phyloP scores from a whole-genome alignment of 2,797 vertebrate species.

The Tauraco hartlaubi region DNA sequence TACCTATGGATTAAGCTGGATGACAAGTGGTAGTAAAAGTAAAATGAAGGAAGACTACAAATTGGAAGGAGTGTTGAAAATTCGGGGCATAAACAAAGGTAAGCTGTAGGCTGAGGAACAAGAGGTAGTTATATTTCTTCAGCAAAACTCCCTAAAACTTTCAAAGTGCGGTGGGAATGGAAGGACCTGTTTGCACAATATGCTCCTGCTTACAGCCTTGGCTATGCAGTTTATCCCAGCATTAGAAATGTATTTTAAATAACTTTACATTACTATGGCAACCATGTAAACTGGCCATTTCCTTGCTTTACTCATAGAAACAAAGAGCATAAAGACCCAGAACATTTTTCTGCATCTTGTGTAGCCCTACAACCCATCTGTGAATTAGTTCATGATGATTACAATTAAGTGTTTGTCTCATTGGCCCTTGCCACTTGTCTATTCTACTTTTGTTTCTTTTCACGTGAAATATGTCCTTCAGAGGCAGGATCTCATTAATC shows the following conservation, averaged over 20 bases:
- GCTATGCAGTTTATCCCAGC: neutral
- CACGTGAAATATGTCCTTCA: neutral
- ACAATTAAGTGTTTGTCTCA: neutral
- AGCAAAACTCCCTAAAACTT: neutral
- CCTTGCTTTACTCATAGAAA: neutral
- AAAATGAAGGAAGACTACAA: neutral
- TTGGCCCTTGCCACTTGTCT: neutral
- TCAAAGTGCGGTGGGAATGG: neutral
- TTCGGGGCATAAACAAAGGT: neutral
- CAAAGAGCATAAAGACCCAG: neutral
- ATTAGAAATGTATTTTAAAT: neutral
- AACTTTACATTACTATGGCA: conserved; percentile 11
- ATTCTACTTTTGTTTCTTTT: neutral
- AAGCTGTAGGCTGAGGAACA: neutral
- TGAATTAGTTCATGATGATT: neutral
- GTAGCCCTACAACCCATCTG: neutral
- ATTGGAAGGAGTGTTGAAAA: neutral
- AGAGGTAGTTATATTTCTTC: neutral
- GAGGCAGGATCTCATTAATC: conserved; percentile 33
- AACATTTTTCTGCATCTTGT: neutral
- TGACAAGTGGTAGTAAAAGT: neutral
- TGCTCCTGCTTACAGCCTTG: neutral
- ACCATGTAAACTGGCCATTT: neutral
- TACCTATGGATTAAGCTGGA: neutral
- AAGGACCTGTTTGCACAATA: neutral